These are phyloP conservation scores for Eupithecia pulchellata DNA, from an alignment of 2,888 invertebrate genomes.

Conservation along the genomic window DNA sequence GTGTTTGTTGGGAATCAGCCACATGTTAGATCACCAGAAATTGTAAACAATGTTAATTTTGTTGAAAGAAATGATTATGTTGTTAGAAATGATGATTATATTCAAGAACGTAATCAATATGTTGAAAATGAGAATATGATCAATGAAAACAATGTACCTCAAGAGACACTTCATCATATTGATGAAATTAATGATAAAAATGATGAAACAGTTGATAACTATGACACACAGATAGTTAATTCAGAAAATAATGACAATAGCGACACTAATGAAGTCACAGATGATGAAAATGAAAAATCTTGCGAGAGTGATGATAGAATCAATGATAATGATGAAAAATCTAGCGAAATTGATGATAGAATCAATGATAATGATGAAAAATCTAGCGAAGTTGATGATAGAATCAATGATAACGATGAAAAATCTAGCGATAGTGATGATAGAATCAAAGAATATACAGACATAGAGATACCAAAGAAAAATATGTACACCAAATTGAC, in stretches of 20 bases:
- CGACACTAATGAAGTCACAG: not conserved
- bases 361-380: conserved; percentile 10
- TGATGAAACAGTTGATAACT: conserved; percentile 6
- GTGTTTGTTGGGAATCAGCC: conserved; percentile 8
- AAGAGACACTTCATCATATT: not conserved
- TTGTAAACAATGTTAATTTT: conserved; percentile 16
- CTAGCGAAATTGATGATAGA: too few relatives aligned
- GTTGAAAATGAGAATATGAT: conserved; percentile 5
- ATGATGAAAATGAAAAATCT: conserved; percentile 12
- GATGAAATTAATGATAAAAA: conserved; percentile 8
- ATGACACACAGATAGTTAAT: not conserved
- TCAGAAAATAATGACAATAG: not conserved
- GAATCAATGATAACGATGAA: conserved; percentile 6
- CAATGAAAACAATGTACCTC: not conserved
- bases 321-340: not conserved
- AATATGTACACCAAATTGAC: conserved; percentile 61
- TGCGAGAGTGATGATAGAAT: too few relatives aligned
- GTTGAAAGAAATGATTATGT: conserved; percentile 15
- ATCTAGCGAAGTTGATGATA: not conserved
- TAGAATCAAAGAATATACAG: conserved; percentile 12
- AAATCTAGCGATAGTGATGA: conserved; percentile 5
- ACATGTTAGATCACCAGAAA: conserved; percentile 12
- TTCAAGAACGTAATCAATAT: conserved; percentile 4
- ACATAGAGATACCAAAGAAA: conserved; percentile 45
- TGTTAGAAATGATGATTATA: conserved; percentile 8